Conservation (phyloP, 1,140 invertebrate species). For the Aphaenogaster rudis region DNA sequence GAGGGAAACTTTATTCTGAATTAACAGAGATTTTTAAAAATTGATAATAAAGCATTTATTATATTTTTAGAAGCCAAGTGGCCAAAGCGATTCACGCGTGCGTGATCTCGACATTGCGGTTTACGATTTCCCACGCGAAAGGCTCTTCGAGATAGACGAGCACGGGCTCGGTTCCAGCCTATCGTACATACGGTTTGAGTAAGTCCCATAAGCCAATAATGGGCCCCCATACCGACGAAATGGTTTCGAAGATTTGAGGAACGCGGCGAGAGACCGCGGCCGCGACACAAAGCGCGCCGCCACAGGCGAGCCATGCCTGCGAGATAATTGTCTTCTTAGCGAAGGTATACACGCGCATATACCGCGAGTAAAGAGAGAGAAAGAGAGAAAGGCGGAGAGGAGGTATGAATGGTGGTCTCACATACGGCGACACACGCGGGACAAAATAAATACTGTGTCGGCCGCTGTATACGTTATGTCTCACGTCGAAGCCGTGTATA, state of each 20-base stretch:
- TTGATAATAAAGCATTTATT: neutral
- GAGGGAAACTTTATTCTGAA: neutral
- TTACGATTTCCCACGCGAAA: conserved; percentile 29
- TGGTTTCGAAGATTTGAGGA: conserved; percentile 59
- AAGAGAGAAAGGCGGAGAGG: neutral
- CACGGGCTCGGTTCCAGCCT: neutral
- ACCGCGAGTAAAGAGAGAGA: conserved; percentile 52
- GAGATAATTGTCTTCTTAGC: conserved; percentile 64
- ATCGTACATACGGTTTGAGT: neutral
- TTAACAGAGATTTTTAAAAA: neutral
- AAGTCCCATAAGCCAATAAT: conserved; percentile 44
- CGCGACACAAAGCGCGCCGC: conserved; percentile 48
- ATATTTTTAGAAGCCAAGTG: neutral
- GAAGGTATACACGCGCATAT: conserved; percentile 44
- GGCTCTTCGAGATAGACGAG: neutral
- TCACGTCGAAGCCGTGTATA: conserved; percentile 49
- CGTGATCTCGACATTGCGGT: neutral
- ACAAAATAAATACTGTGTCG: conserved; percentile 64
- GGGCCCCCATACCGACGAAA: conserved; percentile 37
- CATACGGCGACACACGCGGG: conserved; percentile 29
- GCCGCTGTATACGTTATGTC: conserved; percentile 49
- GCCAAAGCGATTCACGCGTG: neutral
- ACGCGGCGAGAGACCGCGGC: conserved; percentile 5
- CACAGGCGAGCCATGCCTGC: conserved; percentile 29
- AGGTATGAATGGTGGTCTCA: conserved; percentile 53